Evolutionary conservation across 2,113 vertebrate species (phyloP).

Genomic region (Onychorhynchus coronatus): DNA sequence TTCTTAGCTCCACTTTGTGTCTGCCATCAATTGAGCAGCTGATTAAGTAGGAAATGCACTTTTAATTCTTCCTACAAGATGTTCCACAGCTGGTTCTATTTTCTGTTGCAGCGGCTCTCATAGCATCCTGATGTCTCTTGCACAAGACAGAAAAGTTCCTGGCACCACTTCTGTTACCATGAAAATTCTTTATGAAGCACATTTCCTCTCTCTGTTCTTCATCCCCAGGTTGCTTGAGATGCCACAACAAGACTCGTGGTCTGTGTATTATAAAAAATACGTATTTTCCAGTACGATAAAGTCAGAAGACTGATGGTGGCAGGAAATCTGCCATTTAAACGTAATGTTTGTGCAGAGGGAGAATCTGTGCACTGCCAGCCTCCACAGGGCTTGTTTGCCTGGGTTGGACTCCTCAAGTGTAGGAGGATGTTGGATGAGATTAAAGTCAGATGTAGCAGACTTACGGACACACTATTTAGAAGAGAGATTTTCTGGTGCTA

Average conservation of each 20-base stretch:
- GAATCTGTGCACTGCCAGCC: not conserved
- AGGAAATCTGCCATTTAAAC: not conserved
- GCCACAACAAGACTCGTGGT: not conserved
- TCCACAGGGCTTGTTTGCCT: not conserved
- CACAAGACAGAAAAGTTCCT: not conserved
- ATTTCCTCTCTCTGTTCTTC: fast-evolving
- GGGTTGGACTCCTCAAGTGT: not conserved
- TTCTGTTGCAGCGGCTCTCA: not conserved
- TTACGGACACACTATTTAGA: not conserved
- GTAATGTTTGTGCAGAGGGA: not conserved
- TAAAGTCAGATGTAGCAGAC: not conserved
- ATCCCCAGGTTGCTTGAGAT: not conserved
- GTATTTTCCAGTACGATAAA: fast-evolving
- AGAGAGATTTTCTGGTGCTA: not conserved
- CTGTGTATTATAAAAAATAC: not conserved
- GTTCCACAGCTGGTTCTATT: not conserved
- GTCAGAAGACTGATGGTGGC: not conserved
- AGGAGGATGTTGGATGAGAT: not conserved
- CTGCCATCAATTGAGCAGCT: not conserved
- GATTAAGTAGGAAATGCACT: not conserved
- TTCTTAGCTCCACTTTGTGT: not conserved
- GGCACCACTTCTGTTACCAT: not conserved
- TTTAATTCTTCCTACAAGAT: not conserved
- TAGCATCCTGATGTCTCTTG: not conserved
- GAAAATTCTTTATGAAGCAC: not conserved